Conservation (phyloP, 2,888 invertebrate species). For the Leptopilina drosophilae region DNA sequence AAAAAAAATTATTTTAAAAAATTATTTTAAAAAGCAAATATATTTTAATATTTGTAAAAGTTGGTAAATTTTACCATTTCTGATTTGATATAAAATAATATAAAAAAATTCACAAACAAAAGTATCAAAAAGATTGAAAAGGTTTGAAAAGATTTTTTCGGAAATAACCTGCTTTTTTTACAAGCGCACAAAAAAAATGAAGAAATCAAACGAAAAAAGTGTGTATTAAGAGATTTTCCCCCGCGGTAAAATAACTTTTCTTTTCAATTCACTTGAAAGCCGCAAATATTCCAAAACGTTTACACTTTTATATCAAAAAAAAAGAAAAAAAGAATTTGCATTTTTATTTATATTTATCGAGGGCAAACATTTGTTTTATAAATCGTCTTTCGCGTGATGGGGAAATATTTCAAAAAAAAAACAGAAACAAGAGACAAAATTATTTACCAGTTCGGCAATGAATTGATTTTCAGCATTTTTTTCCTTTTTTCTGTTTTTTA, state of each 20-base stretch:
- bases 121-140: too few species aligned
- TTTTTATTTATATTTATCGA: constrained; percentile 11
- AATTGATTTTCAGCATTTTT: constrained; percentile 13
- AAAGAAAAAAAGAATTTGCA: neutral
- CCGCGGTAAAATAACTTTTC: neutral
- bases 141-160: too few species aligned
- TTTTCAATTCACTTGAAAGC: neutral
- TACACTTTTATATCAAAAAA: neutral
- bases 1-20: too few species aligned
- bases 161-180: too few species aligned
- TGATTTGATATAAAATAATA: too few species aligned
- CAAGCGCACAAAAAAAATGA: neutral
- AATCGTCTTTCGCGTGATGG: constrained; percentile 12
- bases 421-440: constrained; percentile 20
- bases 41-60: too few species aligned
- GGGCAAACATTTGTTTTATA: constrained; percentile 12
- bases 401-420: constrained; percentile 1
- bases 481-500: neutral
- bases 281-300: neutral
- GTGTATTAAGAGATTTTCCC: neutral
- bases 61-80: too few species aligned
- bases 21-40: too few species aligned
- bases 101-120: too few species aligned
- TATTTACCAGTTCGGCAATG: constrained; percentile 8
- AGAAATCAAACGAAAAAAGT: neutral